A percentile compares a stretch with the other conserved stretches of the same genome.
These are phyloP conservation scores for Kryptolebias ocellatus DNA, from an alignment of 2,797 vertebrate species.

Conservation along the genomic window DNA sequence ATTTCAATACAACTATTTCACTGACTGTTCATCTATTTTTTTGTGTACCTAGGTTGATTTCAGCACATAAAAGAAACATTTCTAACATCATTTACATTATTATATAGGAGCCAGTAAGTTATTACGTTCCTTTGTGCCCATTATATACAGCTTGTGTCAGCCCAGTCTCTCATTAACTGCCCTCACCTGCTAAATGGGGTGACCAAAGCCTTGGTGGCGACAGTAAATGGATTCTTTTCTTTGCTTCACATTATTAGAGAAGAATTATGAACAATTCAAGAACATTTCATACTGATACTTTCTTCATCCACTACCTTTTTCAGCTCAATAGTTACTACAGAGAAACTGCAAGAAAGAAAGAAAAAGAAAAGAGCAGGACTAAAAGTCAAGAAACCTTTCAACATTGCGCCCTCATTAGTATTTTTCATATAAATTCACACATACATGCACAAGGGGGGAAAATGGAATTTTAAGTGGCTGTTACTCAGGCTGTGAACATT, in stretches of 20 bases:
- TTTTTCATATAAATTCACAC: conserved; percentile 20
- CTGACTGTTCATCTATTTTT: not conserved
- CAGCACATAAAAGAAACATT: conserved; percentile 2
- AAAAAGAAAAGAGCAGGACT: conserved; percentile 7
- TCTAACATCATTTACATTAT: conserved; percentile 11
- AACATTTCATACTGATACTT: conserved; percentile 20
- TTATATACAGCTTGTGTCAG: conserved; percentile 6
- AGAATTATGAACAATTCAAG: conserved; percentile 30
- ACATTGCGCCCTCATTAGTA: conserved; percentile 16
- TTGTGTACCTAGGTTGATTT: conserved; percentile 4
- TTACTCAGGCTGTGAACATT: conserved; percentile 72
- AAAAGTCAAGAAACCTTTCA: conserved; percentile 34
- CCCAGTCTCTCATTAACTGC: conserved; percentile 34
- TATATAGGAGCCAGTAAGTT: conserved; percentile 3
- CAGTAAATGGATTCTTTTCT: conserved; percentile 17
- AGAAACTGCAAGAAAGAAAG: conserved; percentile 12
- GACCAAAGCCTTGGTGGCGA: conserved; percentile 20
- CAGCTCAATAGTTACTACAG: conserved; percentile 31
- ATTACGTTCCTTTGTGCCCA: conserved; percentile 21
- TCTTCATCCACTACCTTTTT: conserved; percentile 26
- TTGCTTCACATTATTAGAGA: conserved; percentile 26
- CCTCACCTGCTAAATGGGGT: conserved; percentile 29
- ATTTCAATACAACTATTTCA: not conserved
- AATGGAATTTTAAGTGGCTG: conserved; percentile 65
- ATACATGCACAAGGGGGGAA: conserved; percentile 19